These are phyloP conservation scores for Sardina pilchardus DNA, from an alignment of 2,113 vertebrate species.

Conservation along the genomic window DNA sequence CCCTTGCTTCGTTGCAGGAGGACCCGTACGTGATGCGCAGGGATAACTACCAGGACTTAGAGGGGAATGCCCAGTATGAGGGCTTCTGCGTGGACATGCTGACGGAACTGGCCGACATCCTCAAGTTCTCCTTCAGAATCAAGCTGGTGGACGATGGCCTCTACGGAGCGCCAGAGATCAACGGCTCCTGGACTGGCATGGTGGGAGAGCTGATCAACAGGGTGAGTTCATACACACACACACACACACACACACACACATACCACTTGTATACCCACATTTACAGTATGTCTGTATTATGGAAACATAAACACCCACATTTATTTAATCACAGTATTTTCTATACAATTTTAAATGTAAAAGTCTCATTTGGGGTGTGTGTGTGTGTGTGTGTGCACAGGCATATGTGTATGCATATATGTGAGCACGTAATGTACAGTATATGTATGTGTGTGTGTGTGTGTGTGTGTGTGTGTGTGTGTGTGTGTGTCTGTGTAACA, in stretches of 20 bases:
- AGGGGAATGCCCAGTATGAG: conserved; percentile 83
- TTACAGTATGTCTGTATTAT: neutral
- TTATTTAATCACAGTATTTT: neutral
- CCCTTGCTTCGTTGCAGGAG: conserved; percentile 70
- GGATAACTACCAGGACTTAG: conserved; percentile 77
- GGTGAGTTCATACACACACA: conserved; percentile 64
- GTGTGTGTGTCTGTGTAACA: neutral
- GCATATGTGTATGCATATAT: neutral
- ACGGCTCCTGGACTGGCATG: conserved; percentile 93
- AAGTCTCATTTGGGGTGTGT: neutral
- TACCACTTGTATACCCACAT: neutral
- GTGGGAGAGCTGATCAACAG: conserved; percentile 91
- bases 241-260: neutral
- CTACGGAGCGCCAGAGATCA: conserved; percentile 86
- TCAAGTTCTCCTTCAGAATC: conserved; percentile 86
- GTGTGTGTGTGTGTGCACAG: neutral
- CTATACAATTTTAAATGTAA: neutral
- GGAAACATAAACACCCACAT: neutral
- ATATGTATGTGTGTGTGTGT: neutral
- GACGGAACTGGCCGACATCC: conserved; percentile 79
- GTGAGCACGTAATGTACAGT: no score
- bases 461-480: neutral
- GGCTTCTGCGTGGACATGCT: conserved; percentile 95
- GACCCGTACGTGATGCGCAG: conserved; percentile 89
- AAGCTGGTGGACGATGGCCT: conserved; percentile 87